Conservation (phyloP, 1,140 invertebrate genomes). For the Rhagoletis pomonella region DNA sequence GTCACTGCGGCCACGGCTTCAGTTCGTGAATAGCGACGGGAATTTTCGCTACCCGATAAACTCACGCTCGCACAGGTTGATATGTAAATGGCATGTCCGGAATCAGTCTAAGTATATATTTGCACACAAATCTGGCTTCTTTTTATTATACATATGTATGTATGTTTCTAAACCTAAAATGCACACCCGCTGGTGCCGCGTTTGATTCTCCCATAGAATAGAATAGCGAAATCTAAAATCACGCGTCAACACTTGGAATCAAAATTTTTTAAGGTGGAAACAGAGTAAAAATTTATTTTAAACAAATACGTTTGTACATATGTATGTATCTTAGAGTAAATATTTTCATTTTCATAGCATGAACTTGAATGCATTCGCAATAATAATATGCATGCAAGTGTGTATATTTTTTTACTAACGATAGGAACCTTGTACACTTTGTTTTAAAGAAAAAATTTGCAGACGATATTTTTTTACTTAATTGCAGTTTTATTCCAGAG, state of each 20-base stretch:
- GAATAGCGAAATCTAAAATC: neutral
- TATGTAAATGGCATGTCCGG: neutral
- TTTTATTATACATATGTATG: neutral
- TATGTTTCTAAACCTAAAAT: neutral
- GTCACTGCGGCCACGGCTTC: slow-evolving; percentile 13
- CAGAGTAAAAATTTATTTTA: neutral
- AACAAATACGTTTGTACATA: slow-evolving; percentile 10
- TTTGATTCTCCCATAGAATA: neutral
- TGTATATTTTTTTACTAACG: slow-evolving; percentile 27
- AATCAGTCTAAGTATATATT: slow-evolving; percentile 31
- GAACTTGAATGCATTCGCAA: neutral
- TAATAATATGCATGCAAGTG: neutral
- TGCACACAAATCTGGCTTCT: neutral
- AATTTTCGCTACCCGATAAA: neutral
- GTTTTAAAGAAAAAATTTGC: slow-evolving; percentile 20
- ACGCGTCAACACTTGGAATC: neutral
- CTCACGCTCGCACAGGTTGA: neutral
- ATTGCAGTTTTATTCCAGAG: neutral
- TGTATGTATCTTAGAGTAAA: neutral
- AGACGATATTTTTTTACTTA: slow-evolving; percentile 9
- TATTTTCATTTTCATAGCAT: no score
- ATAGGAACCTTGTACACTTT: slow-evolving; percentile 56
- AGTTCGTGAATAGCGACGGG: neutral
- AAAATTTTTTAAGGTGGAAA: neutral
- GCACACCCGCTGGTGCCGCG: neutral